Evolutionary conservation across 2,888 invertebrate species (phyloP).

Genomic region (Gastrophysa polygoni): DNA sequence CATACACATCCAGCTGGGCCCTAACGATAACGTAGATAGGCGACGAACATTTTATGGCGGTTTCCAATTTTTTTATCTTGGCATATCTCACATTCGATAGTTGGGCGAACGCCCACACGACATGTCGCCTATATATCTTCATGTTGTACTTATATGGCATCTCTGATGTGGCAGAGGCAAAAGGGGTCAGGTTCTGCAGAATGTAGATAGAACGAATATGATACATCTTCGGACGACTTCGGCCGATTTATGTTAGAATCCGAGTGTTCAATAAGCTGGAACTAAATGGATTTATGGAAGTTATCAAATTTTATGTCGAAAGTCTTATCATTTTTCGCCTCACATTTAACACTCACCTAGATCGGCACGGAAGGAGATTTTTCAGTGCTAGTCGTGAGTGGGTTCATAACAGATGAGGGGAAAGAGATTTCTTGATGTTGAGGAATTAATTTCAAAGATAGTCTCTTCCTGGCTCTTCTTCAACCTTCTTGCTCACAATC

Average conservation of each 20-base stretch:
- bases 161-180: slow-evolving; percentile 39
- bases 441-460: not conserved
- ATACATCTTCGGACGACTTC: slow-evolving; percentile 48
- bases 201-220: slow-evolving; percentile 50
- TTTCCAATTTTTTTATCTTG: slow-evolving; percentile 49
- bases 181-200: slow-evolving; percentile 49
- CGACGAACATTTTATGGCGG: slow-evolving; percentile 45
- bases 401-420: not conserved
- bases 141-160: slow-evolving; percentile 49
- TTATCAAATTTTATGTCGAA: slow-evolving; percentile 50
- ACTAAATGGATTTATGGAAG: slow-evolving; percentile 51
- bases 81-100: slow-evolving; percentile 53
- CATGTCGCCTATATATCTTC: slow-evolving; percentile 52
- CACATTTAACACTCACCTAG: slow-evolving; percentile 38
- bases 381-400: not conserved
- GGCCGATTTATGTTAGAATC: slow-evolving; percentile 45
- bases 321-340: slow-evolving; percentile 45
- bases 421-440: not conserved
- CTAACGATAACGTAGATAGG: slow-evolving; percentile 43
- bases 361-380: not conserved
- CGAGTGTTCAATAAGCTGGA: slow-evolving; percentile 50
- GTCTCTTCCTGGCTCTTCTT: not conserved
- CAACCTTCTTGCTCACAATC: too few relatives aligned
- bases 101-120: slow-evolving; percentile 49
- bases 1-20: slow-evolving; percentile 36